A percentile compares a stretch with the other conserved stretches of the same genome.
Conservation (phyloP, 2,113 vertebrate species). For the Hucho hucho region DNA sequence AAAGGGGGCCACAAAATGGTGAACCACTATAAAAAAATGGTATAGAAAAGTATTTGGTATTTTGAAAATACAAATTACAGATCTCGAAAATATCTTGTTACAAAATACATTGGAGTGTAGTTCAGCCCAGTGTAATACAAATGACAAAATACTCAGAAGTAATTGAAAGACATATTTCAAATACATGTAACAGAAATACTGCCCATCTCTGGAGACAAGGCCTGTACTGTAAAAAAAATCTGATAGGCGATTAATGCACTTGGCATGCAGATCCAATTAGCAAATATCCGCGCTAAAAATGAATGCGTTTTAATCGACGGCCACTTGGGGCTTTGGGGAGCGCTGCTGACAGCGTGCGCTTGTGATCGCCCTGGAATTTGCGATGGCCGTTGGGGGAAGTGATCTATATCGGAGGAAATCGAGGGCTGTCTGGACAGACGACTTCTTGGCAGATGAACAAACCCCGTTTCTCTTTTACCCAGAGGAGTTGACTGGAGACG, state of each 20-base stretch:
- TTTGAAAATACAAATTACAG: too few species aligned
- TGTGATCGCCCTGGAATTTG: neutral
- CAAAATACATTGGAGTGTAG: too few species aligned
- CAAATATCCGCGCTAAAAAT: neutral
- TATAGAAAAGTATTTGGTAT: too few species aligned
- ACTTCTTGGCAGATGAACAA: slow-evolving; percentile 1
- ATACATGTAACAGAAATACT: too few species aligned
- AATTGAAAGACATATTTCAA: too few species aligned
- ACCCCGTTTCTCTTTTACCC: neutral
- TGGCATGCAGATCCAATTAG: neutral
- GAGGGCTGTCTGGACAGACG: slow-evolving; percentile 2
- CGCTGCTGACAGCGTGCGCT: neutral
- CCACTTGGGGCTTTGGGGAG: neutral
- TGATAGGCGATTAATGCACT: neutral
- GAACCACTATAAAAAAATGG: too few species aligned
- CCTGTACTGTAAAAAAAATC: neutral
- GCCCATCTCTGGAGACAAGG: too few species aligned
- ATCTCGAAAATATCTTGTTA: too few species aligned
- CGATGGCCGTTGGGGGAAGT: neutral
- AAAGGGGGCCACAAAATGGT: too few species aligned
- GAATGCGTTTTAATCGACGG: neutral
- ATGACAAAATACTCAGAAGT: too few species aligned
- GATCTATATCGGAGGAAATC: slow-evolving; percentile 18
- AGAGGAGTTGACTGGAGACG: neutral
- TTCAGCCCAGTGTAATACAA: too few species aligned